Evolutionary conservation across 2,888 invertebrate genomes (phyloP).

Genomic region (Macrosiphum euphorbiae): DNA sequence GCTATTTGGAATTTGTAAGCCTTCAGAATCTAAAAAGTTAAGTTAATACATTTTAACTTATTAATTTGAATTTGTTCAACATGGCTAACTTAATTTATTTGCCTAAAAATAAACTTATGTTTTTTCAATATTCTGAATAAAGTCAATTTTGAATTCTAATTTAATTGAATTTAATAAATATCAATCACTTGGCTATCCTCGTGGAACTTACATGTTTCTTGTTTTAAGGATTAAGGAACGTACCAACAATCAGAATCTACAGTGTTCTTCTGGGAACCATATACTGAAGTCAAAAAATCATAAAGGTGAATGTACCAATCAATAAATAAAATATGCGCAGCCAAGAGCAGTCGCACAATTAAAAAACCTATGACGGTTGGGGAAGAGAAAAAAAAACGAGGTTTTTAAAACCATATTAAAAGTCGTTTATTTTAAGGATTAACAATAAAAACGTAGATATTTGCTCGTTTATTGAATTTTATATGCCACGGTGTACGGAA

Average conservation of each 20-base stretch:
- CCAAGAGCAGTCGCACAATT: not conserved
- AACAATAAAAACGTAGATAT: not conserved
- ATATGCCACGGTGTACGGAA: not conserved
- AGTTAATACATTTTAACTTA: too few relatives aligned
- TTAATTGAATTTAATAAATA: not conserved
- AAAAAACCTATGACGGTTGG: not conserved
- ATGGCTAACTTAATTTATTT: too few relatives aligned
- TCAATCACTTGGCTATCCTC: not conserved
- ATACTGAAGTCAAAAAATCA: not conserved
- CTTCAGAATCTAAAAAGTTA: too few relatives aligned
- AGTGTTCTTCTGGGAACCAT: not conserved
- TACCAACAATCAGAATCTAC: not conserved
- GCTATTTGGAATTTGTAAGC: too few relatives aligned
- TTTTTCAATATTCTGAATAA: too few relatives aligned
- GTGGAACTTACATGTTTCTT: not conserved
- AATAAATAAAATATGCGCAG: not conserved
- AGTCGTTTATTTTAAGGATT: slow-evolving; percentile 6
- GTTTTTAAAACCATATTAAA: slow-evolving; percentile 4
- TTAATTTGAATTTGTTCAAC: too few relatives aligned
- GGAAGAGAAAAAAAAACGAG: not conserved
- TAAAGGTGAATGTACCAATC: not conserved
- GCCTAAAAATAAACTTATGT: too few relatives aligned
- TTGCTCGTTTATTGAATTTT: slow-evolving; percentile 28
- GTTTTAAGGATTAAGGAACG: not conserved
- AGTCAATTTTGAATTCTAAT: too few relatives aligned